Conservation (phyloP, 2,113 vertebrate species). For the Pedetes capensis region DNA sequence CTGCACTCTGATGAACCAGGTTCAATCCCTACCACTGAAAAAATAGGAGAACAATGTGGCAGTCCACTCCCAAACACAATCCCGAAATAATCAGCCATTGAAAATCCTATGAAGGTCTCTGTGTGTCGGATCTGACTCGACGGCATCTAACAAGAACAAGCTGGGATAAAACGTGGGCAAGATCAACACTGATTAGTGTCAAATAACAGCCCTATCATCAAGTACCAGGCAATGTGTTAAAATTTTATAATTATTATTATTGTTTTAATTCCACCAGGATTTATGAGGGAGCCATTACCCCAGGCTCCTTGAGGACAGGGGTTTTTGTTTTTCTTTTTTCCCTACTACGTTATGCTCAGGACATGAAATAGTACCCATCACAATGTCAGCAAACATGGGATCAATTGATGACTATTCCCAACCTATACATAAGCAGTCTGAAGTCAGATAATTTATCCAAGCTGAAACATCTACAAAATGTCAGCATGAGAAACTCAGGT, state of each 20-base stretch:
- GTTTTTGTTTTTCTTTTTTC: neutral
- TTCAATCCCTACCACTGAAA: no score
- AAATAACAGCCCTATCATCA: neutral
- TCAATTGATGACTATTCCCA: neutral
- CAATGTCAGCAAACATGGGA: neutral
- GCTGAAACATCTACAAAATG: neutral
- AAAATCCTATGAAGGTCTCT: no score
- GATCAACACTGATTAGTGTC: neutral
- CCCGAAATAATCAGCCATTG: no score
- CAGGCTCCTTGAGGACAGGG: neutral
- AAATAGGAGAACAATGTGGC: no score
- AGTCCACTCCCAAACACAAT: no score
- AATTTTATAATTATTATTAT: neutral
- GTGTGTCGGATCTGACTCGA: no score
- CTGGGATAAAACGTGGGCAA: neutral
- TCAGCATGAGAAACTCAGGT: neutral
- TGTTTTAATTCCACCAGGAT: neutral
- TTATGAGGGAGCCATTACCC: neutral
- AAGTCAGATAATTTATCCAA: neutral
- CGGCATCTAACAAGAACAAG: no score
- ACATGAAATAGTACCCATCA: neutral
- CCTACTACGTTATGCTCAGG: neutral
- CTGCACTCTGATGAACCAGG: no score
- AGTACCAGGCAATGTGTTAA: neutral
- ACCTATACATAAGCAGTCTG: neutral